phyloP scores from a whole-genome alignment of 2,888 invertebrate genomes.

The Drosophila nigritarsus region DNA sequence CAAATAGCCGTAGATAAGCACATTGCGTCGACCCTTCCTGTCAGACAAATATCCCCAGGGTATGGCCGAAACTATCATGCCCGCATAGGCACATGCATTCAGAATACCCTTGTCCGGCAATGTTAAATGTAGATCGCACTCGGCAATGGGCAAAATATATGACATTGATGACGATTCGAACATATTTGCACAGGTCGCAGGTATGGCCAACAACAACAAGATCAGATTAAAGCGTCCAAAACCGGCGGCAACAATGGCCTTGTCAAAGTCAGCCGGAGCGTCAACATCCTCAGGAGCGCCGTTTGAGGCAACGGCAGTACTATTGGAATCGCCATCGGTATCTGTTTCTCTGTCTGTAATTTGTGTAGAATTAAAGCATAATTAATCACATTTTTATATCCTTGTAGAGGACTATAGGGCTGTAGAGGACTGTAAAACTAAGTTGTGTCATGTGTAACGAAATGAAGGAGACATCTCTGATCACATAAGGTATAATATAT shows the following conservation, averaged over 20 bases:
- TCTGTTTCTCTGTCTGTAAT: conserved; percentile 42
- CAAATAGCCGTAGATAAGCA: conserved; percentile 89
- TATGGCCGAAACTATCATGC: conserved; percentile 91
- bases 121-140: conserved; percentile 90
- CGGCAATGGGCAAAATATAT: conserved; percentile 90
- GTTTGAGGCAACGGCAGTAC: conserved; percentile 21
- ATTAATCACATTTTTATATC: background rate
- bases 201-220: conserved; percentile 87
- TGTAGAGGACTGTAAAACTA: too few species aligned
- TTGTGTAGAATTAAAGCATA: background rate
- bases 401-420: too few species aligned
- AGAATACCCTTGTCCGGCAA: conserved; percentile 90
- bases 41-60: conserved; percentile 93
- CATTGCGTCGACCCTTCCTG: conserved; percentile 89
- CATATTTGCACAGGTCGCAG: conserved; percentile 89
- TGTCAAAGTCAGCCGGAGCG: conserved; percentile 88
- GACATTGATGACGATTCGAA: conserved; percentile 91
- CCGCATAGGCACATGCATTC: conserved; percentile 90
- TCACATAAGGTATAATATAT: background rate
- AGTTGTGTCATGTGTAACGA: background rate
- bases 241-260: conserved; percentile 89
- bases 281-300: conserved; percentile 21
- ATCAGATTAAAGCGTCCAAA: conserved; percentile 90
- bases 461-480: background rate
- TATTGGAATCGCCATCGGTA: conserved; percentile 44